Base-by-base conservation (phyloP, 2,888 invertebrate genomes). In the Calliopum simillimum region DNA sequence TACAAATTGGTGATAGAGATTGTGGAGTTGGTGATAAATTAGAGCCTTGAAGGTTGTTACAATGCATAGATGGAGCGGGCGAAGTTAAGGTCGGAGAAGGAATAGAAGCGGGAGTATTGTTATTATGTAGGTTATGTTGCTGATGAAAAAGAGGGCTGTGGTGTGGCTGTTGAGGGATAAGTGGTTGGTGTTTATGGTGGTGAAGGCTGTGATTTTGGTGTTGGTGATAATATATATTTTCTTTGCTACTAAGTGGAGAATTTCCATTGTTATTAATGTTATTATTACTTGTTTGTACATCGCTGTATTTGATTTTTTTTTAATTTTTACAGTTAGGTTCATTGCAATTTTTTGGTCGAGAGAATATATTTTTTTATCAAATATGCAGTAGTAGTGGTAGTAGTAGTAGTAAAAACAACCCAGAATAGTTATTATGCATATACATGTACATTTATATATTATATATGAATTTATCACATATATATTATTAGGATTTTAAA, bases 271-370 rank as follows among this genome's bases (percentile, higher is more conserved):
- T 78, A 76, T 75, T 77, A 75, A 71, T 75, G 71, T 74, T 77
- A 75, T 78, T 83, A 82, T 84, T 85, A 85, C 81, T 85, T 84
- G 82, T 84, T 84, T 85, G 85, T 85, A 84, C 85, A 85, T 85
- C 85, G 83, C 85, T 85, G 85, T 61, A 68, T 61, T 46, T 59
- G 44, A 25, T 67, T 65, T n/a, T 46, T 55, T 69, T 47, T 62
- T 47, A 41, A 13, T 56, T 58, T 58, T 43, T 63, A 58, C 33
- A 61, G 59, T 62, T 71, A 47, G 46, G 16, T 44, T 12, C 49
- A 47, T 65, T 68, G n/a, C 25, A 56, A 8, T 46, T 63, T 68
- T 43, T 59, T 64, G 13, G 62, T 59, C 46, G 8, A 33, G 33
- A 33, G 33, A 33, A 19, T 73, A 46, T 69, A 59, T 41, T 53